Evolutionary conservation across 1,140 invertebrate genomes (phyloP).

Genomic region (Homalodisca vitripennis): DNA sequence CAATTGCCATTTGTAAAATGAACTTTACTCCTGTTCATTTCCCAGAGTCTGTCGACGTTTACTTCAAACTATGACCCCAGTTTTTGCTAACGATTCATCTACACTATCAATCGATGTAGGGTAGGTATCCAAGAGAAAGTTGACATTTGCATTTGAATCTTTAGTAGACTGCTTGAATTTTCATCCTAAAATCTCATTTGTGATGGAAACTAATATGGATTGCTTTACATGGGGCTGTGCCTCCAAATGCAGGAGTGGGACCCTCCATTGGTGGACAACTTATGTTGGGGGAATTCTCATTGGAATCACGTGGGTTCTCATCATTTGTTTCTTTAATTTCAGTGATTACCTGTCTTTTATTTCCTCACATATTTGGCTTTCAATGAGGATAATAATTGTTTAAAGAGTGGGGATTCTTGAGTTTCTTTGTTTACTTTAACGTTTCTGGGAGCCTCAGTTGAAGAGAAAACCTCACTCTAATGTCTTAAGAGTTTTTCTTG

Average conservation of each 20-base stretch:
- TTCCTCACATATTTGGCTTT: constrained; percentile 3
- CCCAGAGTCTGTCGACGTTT: constrained; percentile 20
- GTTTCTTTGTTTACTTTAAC: constrained; percentile 36
- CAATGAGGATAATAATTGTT: constrained; percentile 23
- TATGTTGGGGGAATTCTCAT: constrained; percentile 41
- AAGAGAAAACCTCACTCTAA: constrained; percentile 31
- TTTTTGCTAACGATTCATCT: constrained; percentile 38
- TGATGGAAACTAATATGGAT: constrained; percentile 40
- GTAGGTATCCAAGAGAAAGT: constrained; percentile 33
- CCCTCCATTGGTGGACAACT: constrained; percentile 41
- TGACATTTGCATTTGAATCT: constrained; percentile 39
- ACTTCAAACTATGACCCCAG: constrained; percentile 34
- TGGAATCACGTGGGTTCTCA: constrained; percentile 27
- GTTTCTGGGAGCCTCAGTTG: constrained; percentile 36
- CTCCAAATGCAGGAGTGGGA: constrained; percentile 37
- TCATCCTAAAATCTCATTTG: constrained; percentile 33
- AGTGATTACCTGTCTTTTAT: constrained; percentile 26
- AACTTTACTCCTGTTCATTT: constrained; percentile 41
- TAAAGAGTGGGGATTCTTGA: constrained; percentile 1
- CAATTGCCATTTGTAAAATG: constrained; percentile 37
- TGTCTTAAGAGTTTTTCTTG: constrained; percentile 34
- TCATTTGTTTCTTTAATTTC: constrained; percentile 33
- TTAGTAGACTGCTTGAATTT: constrained; percentile 39
- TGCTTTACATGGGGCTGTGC: constrained; percentile 44
- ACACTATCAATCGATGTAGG: constrained; percentile 28